phyloP scores from a whole-genome alignment of 1,140 invertebrate species.

The Venustaconcha ellipsiformis region DNA sequence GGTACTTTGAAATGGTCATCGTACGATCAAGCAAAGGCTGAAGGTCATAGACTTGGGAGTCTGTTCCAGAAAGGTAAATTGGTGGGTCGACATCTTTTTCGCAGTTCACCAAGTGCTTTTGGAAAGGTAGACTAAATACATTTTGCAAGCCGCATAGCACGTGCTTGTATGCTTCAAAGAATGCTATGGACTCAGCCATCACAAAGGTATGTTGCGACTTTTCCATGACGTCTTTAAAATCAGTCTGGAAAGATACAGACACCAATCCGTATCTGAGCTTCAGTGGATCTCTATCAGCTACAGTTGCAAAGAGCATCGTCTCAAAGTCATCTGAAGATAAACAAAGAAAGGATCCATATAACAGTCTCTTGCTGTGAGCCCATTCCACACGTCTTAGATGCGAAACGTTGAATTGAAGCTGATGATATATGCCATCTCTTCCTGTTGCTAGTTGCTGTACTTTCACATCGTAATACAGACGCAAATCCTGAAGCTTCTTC shows the following conservation, averaged over 20 bases:
- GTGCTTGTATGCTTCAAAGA: constrained; percentile 71
- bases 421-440: constrained; percentile 40
- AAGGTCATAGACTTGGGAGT: constrained; percentile 27
- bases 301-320: constrained; percentile 77
- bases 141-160: constrained; percentile 66
- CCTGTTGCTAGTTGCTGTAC: constrained; percentile 41
- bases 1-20: constrained; percentile 30
- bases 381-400: constrained; percentile 58
- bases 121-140: constrained; percentile 64
- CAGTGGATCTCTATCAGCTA: constrained; percentile 73
- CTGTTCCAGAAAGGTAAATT: constrained; percentile 35
- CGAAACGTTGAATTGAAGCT: constrained; percentile 54
- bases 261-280: constrained; percentile 50
- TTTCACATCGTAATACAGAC: constrained; percentile 52
- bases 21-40: constrained; percentile 33
- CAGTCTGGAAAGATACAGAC: constrained; percentile 65
- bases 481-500: constrained; percentile 36
- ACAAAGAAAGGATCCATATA: constrained; percentile 80
- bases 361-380: constrained; percentile 73
- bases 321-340: constrained; percentile 79
- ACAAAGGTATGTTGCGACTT: background rate
- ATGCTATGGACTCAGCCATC: constrained; percentile 59
- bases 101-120: constrained; percentile 56
- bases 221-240: constrained; percentile 20
- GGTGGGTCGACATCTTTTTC: constrained; percentile 41